phyloP scores from a whole-genome alignment of 1,140 invertebrate species.

The Trypoxylus dichotomus region DNA sequence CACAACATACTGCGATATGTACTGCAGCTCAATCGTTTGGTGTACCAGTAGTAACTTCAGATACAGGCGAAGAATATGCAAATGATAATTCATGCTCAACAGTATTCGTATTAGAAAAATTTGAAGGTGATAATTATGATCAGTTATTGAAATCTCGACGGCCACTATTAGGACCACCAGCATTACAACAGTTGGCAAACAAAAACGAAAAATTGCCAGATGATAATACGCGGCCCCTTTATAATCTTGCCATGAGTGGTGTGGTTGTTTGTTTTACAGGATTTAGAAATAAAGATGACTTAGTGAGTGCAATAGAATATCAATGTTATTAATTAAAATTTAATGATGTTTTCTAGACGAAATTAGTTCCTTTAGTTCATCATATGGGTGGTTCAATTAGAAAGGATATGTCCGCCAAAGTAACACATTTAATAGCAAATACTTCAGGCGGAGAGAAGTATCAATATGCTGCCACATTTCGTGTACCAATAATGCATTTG shows the following conservation, averaged over 20 bases:
- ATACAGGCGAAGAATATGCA: constrained; percentile 62
- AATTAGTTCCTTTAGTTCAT: constrained; percentile 83
- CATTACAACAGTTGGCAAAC: constrained; percentile 72
- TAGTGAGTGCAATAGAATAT: constrained; percentile 69
- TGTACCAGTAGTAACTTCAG: constrained; percentile 65
- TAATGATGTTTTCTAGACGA: constrained; percentile 63
- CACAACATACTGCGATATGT: constrained; percentile 57
- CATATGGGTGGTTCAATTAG: constrained; percentile 93
- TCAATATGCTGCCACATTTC: constrained; percentile 83
- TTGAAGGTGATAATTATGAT: constrained; percentile 68
- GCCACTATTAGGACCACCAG: constrained; percentile 73
- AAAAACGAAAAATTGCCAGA: constrained; percentile 66
- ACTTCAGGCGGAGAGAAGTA: constrained; percentile 86
- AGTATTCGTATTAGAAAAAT: constrained; percentile 71
- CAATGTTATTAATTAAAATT: constrained; percentile 25
- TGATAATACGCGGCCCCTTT: constrained; percentile 77
- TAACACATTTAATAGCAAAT: constrained; percentile 91
- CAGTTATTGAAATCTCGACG: constrained; percentile 66
- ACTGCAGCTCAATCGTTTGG: constrained; percentile 64
- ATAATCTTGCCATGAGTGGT: constrained; percentile 82
- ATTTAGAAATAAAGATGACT: constrained; percentile 82
- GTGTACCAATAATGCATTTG: constrained; percentile 82
- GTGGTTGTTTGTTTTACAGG: constrained; percentile 88
- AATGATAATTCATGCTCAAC: constrained; percentile 64
- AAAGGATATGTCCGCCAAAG: constrained; percentile 82